Conservation (phyloP, 2,888 invertebrate genomes). For the Dorcus hopei region DNA sequence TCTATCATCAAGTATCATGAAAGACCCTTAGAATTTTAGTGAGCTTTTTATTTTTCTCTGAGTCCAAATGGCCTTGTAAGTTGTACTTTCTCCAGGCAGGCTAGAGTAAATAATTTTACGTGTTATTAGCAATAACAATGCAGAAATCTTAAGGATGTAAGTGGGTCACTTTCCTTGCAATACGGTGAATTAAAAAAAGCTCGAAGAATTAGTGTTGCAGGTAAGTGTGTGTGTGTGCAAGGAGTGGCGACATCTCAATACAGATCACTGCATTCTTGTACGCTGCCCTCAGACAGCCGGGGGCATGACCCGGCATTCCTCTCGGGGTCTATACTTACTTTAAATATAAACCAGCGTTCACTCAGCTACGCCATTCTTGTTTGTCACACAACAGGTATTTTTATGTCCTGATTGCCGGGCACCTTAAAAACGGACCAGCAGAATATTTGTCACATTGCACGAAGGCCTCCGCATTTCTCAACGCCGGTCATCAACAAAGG, state of each 20-base stretch:
- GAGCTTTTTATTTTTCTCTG: no score
- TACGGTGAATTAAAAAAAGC: neutral
- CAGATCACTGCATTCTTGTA: neutral
- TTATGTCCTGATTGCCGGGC: neutral
- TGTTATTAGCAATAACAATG: no score
- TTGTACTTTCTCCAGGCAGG: no score
- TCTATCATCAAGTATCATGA: no score
- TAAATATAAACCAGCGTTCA: neutral
- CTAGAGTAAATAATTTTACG: no score
- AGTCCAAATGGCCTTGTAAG: no score
- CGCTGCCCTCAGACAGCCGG: conserved; percentile 1
- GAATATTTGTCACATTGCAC: no score
- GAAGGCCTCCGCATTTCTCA: no score
- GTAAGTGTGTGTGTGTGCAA: neutral
- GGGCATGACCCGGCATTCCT: conserved; percentile 1
- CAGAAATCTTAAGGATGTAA: neutral
- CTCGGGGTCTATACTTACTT: neutral
- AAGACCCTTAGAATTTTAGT: no score
- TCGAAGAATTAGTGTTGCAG: neutral
- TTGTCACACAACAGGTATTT: neutral
- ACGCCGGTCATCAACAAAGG: no score
- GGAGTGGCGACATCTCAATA: conserved; percentile 1
- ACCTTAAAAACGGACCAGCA: no score
- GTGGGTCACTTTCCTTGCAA: neutral
- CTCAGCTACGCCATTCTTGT: neutral